Evolutionary conservation across 2,888 invertebrate species (phyloP).

Genomic region (Drosophila eohydei): DNA sequence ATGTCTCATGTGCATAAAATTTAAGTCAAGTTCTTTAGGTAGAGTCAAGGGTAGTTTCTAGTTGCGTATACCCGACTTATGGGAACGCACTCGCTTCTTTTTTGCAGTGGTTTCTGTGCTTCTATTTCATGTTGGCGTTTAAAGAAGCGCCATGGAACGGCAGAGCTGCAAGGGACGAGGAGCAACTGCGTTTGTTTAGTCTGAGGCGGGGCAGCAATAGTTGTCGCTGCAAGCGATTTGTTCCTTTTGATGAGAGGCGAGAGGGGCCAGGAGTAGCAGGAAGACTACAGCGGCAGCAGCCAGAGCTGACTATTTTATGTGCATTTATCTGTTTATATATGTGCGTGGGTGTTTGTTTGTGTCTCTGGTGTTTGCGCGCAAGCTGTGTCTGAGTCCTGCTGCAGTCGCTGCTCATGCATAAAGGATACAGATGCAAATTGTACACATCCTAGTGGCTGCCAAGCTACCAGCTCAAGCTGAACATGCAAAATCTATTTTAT

Average conservation of each 20-base stretch:
- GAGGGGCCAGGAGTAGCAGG: background rate
- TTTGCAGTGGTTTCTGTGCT: slow-evolving; percentile 29
- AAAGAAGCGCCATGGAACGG: background rate
- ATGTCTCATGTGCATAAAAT: background rate
- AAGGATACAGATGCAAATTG: slow-evolving; percentile 75
- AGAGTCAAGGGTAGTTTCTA: background rate
- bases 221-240: slow-evolving; percentile 75
- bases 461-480: slow-evolving; percentile 13
- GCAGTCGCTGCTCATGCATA: slow-evolving; percentile 57
- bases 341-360: slow-evolving; percentile 21
- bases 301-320: slow-evolving; percentile 61
- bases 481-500: slow-evolving; percentile 60
- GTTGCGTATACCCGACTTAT: background rate
- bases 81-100: background rate
- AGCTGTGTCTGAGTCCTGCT: slow-evolving; percentile 40
- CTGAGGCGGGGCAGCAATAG: slow-evolving; percentile 46
- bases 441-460: slow-evolving; percentile 51
- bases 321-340: slow-evolving; percentile 57
- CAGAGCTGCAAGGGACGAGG: background rate
- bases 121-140: slow-evolving; percentile 34
- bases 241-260: slow-evolving; percentile 38
- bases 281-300: slow-evolving; percentile 10
- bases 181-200: slow-evolving; percentile 15
- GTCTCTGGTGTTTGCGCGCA: slow-evolving; percentile 30
- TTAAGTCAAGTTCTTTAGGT: background rate